phyloP scores from a whole-genome alignment of 2,888 invertebrate genomes.

The Apeira syringaria region DNA sequence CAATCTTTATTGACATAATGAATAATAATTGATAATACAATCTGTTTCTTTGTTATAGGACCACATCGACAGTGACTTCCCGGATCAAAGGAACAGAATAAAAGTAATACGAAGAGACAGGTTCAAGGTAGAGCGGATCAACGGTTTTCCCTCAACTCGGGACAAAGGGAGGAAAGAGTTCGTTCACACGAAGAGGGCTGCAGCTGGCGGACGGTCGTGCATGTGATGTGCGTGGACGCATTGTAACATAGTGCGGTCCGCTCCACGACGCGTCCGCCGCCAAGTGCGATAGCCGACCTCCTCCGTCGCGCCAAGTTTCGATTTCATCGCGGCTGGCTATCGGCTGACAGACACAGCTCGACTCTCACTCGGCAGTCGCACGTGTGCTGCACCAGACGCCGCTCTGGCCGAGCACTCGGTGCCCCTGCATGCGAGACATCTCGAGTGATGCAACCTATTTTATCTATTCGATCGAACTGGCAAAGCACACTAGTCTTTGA shows the following conservation, averaged over 20 bases:
- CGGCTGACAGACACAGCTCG: no score
- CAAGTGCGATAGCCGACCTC: slow-evolving; percentile 68
- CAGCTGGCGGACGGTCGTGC: slow-evolving; percentile 43
- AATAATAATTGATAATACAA: background rate
- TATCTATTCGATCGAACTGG: slow-evolving; percentile 30
- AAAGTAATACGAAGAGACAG: slow-evolving; percentile 25
- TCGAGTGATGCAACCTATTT: slow-evolving; percentile 48
- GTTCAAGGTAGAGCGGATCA: slow-evolving; percentile 42
- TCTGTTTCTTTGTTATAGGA: slow-evolving; percentile 25
- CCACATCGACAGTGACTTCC: slow-evolving; percentile 21
- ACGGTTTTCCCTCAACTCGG: slow-evolving; percentile 28
- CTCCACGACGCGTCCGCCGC: slow-evolving; percentile 29
- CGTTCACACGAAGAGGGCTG: slow-evolving; percentile 39
- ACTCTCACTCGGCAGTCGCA: slow-evolving; percentile 66
- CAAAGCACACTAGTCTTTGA: slow-evolving; percentile 24
- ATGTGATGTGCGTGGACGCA: slow-evolving; percentile 52
- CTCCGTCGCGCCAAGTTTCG: slow-evolving; percentile 66
- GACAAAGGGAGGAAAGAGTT: slow-evolving; percentile 32
- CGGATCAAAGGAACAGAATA: slow-evolving; percentile 22
- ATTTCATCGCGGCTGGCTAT: slow-evolving; percentile 59
- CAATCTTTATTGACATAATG: background rate
- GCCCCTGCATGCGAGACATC: slow-evolving; percentile 51
- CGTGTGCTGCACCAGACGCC: slow-evolving; percentile 54
- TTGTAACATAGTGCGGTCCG: slow-evolving; percentile 56
- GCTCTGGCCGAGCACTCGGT: slow-evolving; percentile 30